Percentiles rank a stretch among this genome's conserved stretches.
phyloP scores from a whole-genome alignment of 1,140 invertebrate species.

The Leucophenga varia region DNA sequence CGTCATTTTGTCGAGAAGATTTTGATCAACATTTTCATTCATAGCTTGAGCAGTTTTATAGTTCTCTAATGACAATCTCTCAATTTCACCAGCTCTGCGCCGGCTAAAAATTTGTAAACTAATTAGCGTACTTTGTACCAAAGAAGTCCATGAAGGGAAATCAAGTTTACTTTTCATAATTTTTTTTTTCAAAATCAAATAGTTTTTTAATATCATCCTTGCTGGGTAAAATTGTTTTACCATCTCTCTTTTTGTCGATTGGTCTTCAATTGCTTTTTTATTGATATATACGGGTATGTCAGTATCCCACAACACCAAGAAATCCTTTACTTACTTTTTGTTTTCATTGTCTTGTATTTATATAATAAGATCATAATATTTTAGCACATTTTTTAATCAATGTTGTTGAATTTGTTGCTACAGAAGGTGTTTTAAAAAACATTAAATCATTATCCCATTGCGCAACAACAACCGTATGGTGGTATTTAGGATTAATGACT shows the following conservation, averaged over 20 bases:
- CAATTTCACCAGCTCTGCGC: slow-evolving; percentile 2
- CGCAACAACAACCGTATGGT: not conserved
- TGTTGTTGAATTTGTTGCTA: not conserved
- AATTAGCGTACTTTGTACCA: slow-evolving; percentile 1
- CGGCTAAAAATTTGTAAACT: not conserved
- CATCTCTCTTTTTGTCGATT: not conserved
- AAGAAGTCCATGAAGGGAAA: not conserved
- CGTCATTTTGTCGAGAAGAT: not conserved
- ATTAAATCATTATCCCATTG: not conserved
- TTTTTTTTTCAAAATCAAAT: slow-evolving; percentile 1
- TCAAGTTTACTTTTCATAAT: not conserved
- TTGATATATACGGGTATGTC: slow-evolving; percentile 4
- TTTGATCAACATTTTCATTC: not conserved
- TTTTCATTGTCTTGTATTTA: slow-evolving; percentile 1
- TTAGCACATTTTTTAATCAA: slow-evolving; percentile 2
- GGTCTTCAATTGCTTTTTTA: slow-evolving; percentile 5
- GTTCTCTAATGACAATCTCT: not conserved
- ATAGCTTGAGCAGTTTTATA: not conserved
- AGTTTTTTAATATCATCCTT: slow-evolving; percentile 1
- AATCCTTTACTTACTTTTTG: not conserved
- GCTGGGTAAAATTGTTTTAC: not conserved
- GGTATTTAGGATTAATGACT: not conserved
- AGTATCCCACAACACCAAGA: not conserved
- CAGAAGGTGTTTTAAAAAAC: slow-evolving; percentile 1
- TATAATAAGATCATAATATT: not conserved